These are phyloP conservation scores for Microvelia longipes DNA, from an alignment of 1,140 invertebrate species.

Conservation along the genomic window DNA sequence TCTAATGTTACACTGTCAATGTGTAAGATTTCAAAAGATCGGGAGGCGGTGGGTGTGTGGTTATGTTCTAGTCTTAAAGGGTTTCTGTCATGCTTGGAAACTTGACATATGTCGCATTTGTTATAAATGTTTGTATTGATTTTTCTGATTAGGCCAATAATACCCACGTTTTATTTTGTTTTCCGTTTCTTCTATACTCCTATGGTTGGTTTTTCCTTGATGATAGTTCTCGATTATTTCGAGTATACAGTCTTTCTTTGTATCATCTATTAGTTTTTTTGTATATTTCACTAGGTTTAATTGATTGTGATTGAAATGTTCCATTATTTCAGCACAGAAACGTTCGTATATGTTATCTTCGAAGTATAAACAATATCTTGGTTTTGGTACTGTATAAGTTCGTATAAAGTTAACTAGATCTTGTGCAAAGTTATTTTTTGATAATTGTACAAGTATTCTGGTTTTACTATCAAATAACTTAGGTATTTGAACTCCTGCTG, in stretches of 20 bases:
- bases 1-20: background rate
- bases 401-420: background rate
- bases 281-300: no score
- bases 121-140: slow-evolving; percentile 24
- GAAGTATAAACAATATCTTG: no score
- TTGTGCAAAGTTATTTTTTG: background rate
- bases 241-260: slow-evolving; percentile 18
- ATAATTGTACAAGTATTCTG: no score
- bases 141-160: slow-evolving; percentile 24
- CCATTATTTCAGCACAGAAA: background rate
- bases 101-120: no score
- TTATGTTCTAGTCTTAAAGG: slow-evolving; percentile 20
- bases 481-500: no score
- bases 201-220: no score
- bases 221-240: no score
- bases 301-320: background rate
- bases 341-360: background rate
- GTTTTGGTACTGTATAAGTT: background rate
- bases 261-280: background rate
- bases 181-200: no score
- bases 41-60: no score
- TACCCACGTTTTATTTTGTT: slow-evolving; percentile 23
- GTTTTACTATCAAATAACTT: no score
- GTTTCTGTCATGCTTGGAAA: slow-evolving; percentile 8
- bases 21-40: slow-evolving; percentile 8